Base-by-base conservation (phyloP, 2,888 invertebrate genomes). In the Scaptomyza caliginosa region DNA sequence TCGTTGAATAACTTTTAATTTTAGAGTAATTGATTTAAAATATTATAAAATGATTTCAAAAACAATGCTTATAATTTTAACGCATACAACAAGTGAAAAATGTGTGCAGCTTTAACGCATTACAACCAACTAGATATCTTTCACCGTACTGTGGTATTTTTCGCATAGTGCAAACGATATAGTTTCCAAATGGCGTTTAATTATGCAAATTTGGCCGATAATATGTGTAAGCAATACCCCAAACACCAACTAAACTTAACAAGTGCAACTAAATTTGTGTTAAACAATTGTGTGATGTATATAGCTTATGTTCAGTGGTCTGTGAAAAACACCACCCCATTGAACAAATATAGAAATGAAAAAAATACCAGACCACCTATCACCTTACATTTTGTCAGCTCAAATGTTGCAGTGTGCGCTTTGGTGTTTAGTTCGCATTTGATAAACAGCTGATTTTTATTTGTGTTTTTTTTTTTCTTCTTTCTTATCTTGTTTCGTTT, bases 211-310 rank as follows among this genome's bases (percentile, higher is more conserved):
- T 66, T 89, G 58, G 77, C 82, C 17, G 77, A 81, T 60, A 90
- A 86, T 71, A 87, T 90, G 86, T 69, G 89, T 89, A 81, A 89
- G 89, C 85, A 11, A 52, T 19, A n/a, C 1, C 2, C 28, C 2
- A 13, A 39, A 32, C 11, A n/a, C 19, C 2, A 16, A 4, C 5
- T 7, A 1, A n/a, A 7, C 1, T 6, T 10, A 17, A 50, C 19
- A 24, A 19, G 5, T 23, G 17, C 1, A 7, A 3, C 23, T 8
- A 16, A 1, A 4, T 13, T 13, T 3, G 0, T 10, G 13, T 10
- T 6, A 13, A 16, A 2, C 3, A 10, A 4, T 28, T 11, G 8
- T n/a, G 7, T 7, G 16, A 4, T 21, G 19, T n/a, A 1, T n/a
- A 1, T 0, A 10, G 23, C 1, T 2, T 24, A 4, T 24, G 11